Conservation (phyloP, 2,888 invertebrate genomes). For the Mylabris sibirica region DNA sequence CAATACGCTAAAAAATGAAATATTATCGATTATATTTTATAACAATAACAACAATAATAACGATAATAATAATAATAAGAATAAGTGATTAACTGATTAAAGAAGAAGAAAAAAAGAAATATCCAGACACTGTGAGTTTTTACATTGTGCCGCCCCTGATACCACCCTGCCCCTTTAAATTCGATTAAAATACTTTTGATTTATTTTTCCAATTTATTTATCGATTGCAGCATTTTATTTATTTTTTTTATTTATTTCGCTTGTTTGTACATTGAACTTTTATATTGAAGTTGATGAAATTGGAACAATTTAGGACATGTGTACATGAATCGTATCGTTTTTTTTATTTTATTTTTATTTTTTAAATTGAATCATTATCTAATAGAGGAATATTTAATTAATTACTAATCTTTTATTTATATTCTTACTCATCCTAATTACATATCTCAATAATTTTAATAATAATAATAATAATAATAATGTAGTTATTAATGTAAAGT, state of each 20-base stretch:
- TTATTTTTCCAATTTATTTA: conserved; percentile 10
- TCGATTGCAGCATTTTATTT: background rate
- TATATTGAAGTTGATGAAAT: background rate
- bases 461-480: background rate
- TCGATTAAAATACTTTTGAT: conserved; percentile 9
- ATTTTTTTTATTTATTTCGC: background rate
- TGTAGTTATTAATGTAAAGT: background rate
- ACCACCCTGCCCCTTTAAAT: background rate
- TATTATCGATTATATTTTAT: background rate
- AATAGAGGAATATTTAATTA: background rate
- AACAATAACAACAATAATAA: background rate
- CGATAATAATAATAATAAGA: background rate
- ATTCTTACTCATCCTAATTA: background rate
- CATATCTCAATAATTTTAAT: background rate
- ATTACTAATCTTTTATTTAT: background rate
- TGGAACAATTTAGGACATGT: background rate
- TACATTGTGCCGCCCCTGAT: background rate
- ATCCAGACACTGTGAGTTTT: background rate
- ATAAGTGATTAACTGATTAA: background rate
- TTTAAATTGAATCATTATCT: background rate
- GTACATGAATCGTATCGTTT: background rate
- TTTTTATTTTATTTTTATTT: too few species aligned
- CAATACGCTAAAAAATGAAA: conserved; percentile 1
- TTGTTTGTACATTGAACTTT: conserved; percentile 6
- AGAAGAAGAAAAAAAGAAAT: background rate